Conservation (phyloP, 2,888 invertebrate genomes). For the Dichetophora obliterata region DNA sequence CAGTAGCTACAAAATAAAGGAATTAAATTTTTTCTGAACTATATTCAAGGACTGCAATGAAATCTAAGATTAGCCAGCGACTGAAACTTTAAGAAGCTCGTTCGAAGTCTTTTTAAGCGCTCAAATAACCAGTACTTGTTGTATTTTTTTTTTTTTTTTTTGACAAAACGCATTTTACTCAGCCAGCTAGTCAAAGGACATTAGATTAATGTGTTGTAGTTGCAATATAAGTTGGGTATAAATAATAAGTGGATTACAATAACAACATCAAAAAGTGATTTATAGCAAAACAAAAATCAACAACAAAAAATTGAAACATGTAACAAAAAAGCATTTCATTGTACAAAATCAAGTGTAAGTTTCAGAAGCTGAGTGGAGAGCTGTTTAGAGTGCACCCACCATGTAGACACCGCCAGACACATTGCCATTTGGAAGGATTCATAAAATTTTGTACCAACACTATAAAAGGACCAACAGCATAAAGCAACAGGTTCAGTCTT, state of each 20-base stretch:
- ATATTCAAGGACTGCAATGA: no score
- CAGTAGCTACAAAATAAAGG: no score
- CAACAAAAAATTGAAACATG: constrained; percentile 9
- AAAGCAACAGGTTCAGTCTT: constrained; percentile 43
- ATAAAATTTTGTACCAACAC: constrained; percentile 26
- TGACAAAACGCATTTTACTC: no score
- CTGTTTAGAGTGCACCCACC: neutral
- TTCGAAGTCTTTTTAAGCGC: no score
- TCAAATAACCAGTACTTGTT: no score
- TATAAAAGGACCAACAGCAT: constrained; percentile 46
- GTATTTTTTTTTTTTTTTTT: no score
- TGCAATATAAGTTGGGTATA: neutral
- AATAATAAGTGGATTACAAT: constrained; percentile 17
- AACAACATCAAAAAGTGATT: constrained; percentile 1
- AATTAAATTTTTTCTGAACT: no score
- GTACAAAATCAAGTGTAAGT: constrained; percentile 21
- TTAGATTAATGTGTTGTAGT: neutral
- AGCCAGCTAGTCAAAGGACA: neutral
- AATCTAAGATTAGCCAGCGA: no score
- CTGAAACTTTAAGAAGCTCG: no score
- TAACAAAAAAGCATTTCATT: constrained; percentile 34
- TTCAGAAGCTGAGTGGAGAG: neutral
- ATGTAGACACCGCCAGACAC: neutral
- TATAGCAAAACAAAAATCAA: neutral
- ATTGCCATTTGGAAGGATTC: neutral